A percentile compares a stretch with the other conserved stretches of the same genome.
Evolutionary conservation across 2,888 invertebrate genomes (phyloP).

Genomic region (Dryomyza anilis): DNA sequence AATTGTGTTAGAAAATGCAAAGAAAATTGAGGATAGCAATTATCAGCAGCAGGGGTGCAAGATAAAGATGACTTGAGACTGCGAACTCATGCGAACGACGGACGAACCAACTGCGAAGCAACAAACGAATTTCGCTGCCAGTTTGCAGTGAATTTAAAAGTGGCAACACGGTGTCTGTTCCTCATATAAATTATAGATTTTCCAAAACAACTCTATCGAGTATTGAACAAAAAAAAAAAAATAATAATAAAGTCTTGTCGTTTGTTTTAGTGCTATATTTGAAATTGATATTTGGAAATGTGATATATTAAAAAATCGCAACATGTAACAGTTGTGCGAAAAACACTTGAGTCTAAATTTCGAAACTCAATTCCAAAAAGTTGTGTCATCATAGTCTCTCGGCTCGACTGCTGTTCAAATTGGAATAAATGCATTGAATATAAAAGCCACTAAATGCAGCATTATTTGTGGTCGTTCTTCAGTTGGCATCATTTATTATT

Average conservation of each 20-base stretch:
- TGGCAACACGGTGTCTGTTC: conserved; percentile 2
- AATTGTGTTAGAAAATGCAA: background rate
- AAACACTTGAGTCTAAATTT: background rate
- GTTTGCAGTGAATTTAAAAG: conserved; percentile 10
- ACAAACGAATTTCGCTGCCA: conserved; percentile 3
- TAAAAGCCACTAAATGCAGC: too few relatives aligned
- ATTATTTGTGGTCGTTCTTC: too few relatives aligned
- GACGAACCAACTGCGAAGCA: conserved; percentile 4
- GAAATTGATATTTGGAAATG: too few relatives aligned
- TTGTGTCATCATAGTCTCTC: too few relatives aligned
- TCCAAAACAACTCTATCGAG: background rate
- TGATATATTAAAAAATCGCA: too few relatives aligned
- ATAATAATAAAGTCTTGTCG: background rate
- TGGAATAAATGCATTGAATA: too few relatives aligned
- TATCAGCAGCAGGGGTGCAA: background rate
- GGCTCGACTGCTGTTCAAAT: too few relatives aligned
- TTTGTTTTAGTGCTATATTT: too few relatives aligned
- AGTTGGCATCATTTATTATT: too few relatives aligned
- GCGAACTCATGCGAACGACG: conserved; percentile 4
- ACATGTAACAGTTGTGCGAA: too few relatives aligned
- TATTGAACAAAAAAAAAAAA: background rate
- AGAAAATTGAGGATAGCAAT: background rate
- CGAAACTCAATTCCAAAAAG: background rate
- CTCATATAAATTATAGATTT: conserved; percentile 18
- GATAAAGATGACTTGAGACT: conserved; percentile 8